Base-by-base conservation (phyloP, 2,113 vertebrate genomes). In the Pristiophorus japonicus region DNA sequence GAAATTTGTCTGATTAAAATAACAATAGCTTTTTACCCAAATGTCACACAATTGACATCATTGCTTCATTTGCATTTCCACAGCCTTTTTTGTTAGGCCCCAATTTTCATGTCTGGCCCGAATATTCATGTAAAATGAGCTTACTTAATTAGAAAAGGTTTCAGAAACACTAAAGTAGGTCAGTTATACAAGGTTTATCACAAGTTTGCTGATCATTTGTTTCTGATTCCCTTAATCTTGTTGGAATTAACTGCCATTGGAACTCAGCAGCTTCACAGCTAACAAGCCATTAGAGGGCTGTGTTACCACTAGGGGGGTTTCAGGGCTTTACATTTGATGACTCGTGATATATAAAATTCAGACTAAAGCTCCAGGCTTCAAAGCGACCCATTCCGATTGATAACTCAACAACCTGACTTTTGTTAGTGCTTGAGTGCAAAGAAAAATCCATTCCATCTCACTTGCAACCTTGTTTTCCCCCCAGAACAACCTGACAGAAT, bases 401-500 rank as follows among this genome's bases (percentile, higher is more conserved):
- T 96, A 88, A 42, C 95, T 96, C 2, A 27, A 24, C 16, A 96
- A 47, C 95, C 96, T 96, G 75, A 62, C 96, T 97, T 14, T 14
- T 84, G 11, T 62, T 78, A 42, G 34, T 62, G 55, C n/a, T 84
- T 73, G 55, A 51, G 20, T 34, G 30, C 16, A 34, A 51, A 75
- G 24, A 30, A 84, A 70, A 78, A 55, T 38, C n/a, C 73, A 47
- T 78, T 81, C 55, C 12, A 1, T 38, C 18, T 94, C 24, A 34
- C 42, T 67, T 18, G 42, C 12, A 27, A 47, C 65, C 22, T 87
- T 88, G 30, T 63, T 87, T 88, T 67, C 45, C 66, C 96, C 96
- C 96, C 97, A 99, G 99, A 99, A 97, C 96, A 99, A 99, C 96
- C 96, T 99, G 96, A 99, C 98, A 0, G 99, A 99, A 97, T 96